Conservation (phyloP, 2,113 vertebrate species). For the Parus major region DNA sequence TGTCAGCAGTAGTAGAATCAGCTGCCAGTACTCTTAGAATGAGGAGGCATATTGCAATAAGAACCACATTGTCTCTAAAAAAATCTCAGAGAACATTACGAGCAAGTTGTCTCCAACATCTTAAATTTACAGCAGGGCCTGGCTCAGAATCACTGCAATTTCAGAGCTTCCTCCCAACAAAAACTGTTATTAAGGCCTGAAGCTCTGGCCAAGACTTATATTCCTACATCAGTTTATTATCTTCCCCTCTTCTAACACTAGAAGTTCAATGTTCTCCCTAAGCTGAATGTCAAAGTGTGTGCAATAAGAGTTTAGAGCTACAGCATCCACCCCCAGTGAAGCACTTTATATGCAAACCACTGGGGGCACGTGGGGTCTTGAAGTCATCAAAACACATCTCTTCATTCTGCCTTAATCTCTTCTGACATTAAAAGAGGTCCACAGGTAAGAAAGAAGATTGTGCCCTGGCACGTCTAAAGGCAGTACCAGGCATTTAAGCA, state of each 20-base stretch:
- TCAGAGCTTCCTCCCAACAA: neutral
- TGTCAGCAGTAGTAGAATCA: neutral
- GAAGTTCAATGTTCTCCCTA: neutral
- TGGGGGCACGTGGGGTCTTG: neutral
- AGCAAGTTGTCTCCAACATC: neutral
- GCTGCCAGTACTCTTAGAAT: neutral
- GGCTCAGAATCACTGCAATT: slow-evolving; percentile 30
- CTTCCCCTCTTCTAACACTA: neutral
- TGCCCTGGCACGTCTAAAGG: neutral
- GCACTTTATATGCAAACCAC: neutral
- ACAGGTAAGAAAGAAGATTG: neutral
- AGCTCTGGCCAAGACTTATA: neutral
- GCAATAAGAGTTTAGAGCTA: neutral
- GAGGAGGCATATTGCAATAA: neutral
- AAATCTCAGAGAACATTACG: neutral
- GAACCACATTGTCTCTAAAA: slow-evolving; percentile 21
- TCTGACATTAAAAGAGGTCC: neutral
- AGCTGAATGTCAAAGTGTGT: neutral
- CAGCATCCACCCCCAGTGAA: neutral
- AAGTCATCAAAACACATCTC: neutral
- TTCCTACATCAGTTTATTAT: neutral
- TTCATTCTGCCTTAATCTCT: neutral
- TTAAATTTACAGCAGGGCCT: slow-evolving; percentile 6
- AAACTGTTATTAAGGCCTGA: slow-evolving; percentile 1
- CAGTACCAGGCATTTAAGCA: neutral